Evolutionary conservation across 1,140 invertebrate genomes (phyloP).

Genomic region (Pseudomyrmex pallidus): DNA sequence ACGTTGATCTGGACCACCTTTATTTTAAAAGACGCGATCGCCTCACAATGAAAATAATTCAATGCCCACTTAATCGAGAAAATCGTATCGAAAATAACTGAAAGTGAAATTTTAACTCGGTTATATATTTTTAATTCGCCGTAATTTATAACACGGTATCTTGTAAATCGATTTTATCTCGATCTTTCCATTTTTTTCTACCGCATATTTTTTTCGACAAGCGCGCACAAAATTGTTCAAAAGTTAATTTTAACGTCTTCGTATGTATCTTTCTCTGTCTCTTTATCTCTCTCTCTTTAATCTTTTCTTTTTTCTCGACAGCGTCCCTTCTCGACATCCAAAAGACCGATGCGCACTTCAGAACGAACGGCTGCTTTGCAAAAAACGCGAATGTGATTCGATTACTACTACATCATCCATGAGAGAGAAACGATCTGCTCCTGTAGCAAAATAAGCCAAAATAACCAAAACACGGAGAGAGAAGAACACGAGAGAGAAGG

Average conservation of each 20-base stretch:
- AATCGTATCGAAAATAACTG: background rate
- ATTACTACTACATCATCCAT: background rate
- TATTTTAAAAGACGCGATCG: background rate
- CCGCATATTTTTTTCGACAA: background rate
- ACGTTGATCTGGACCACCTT: too few relatives aligned
- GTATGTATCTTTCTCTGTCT: background rate
- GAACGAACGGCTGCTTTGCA: background rate
- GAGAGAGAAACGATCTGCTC: conserved; percentile 24
- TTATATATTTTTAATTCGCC: background rate
- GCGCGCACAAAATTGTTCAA: background rate
- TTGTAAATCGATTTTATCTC: background rate
- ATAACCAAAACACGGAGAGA: conserved; percentile 12
- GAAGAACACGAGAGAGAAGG: background rate
- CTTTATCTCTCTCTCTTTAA: background rate
- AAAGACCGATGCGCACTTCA: background rate
- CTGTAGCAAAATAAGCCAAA: conserved; percentile 41
- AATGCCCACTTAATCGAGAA: background rate
- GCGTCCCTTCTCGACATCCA: background rate
- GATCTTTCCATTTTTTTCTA: background rate
- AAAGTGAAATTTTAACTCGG: background rate
- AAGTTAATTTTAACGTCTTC: background rate
- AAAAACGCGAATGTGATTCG: conserved; percentile 11
- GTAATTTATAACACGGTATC: background rate
- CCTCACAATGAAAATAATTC: background rate
- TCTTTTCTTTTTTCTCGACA: background rate